A percentile compares a stretch with the other conserved stretches of the same genome.
phyloP scores from a whole-genome alignment of 2,888 invertebrate genomes.

The Lepidochrysops patricia region DNA sequence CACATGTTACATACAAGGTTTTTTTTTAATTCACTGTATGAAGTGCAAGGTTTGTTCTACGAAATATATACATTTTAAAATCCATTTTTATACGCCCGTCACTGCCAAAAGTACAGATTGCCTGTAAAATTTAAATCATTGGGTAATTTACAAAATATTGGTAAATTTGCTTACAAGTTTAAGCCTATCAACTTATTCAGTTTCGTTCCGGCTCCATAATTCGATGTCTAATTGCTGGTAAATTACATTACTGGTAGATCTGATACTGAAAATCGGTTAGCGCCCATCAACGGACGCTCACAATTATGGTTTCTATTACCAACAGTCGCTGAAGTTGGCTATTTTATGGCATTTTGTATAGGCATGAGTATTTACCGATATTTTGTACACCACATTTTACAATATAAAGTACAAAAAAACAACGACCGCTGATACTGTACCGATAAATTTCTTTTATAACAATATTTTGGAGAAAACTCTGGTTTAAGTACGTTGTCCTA shows the following conservation, averaged over 20 bases:
- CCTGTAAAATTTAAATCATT: neutral
- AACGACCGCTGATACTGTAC: neutral
- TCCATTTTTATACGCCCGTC: neutral
- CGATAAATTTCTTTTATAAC: neutral
- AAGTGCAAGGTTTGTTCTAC: neutral
- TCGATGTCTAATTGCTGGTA: no score
- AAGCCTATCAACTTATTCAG: no score
- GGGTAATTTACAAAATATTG: neutral
- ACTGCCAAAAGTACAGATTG: neutral
- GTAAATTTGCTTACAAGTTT: neutral
- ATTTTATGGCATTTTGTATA: no score
- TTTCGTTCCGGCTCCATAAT: no score
- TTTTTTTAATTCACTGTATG: neutral
- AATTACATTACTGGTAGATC: no score
- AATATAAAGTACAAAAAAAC: neutral
- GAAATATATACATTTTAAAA: neutral
- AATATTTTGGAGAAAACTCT: neutral
- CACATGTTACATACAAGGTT: neutral
- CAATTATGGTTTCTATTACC: no score
- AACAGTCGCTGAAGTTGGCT: no score
- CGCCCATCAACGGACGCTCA: no score
- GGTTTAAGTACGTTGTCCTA: neutral
- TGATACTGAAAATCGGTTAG: no score
- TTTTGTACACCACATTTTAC: neutral
- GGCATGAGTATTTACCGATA: neutral